Evolutionary conservation across 1,140 invertebrate species (phyloP).

Genomic region (Trichomalopsis sarcophagae): DNA sequence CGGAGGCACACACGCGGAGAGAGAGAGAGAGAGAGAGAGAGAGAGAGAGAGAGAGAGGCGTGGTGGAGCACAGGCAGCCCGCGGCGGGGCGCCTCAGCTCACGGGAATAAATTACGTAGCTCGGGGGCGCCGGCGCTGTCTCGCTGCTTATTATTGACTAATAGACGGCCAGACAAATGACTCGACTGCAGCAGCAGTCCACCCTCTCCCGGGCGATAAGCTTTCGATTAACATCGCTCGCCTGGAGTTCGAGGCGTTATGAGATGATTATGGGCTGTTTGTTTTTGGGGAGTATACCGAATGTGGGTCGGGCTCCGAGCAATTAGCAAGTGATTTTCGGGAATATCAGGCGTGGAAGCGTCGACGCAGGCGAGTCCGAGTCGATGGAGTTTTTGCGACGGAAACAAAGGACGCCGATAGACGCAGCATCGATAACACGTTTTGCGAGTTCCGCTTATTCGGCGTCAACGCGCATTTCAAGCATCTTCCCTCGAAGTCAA

Average conservation of each 20-base stretch:
- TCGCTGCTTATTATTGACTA: slow-evolving; percentile 50
- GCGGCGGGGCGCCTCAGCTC: slow-evolving; percentile 19
- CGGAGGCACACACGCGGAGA: neutral
- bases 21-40: slow-evolving; percentile 16
- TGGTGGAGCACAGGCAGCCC: neutral
- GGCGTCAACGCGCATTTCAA: neutral
- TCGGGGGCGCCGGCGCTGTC: slow-evolving; percentile 22
- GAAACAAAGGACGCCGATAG: no score
- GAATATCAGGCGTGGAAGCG: neutral
- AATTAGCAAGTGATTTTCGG: slow-evolving; percentile 5
- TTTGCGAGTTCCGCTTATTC: slow-evolving; percentile 33
- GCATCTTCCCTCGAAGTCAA: slow-evolving; percentile 28
- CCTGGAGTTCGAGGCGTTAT: neutral
- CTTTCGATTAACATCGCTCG: slow-evolving; percentile 23
- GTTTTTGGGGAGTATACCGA: no score
- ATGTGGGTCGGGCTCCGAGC: neutral
- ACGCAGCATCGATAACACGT: slow-evolving; percentile 16
- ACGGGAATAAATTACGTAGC: slow-evolving; percentile 44
- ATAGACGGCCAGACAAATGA: slow-evolving; percentile 41
- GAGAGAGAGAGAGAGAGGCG: slow-evolving; percentile 22
- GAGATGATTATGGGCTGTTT: slow-evolving; percentile 2
- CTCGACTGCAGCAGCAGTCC: slow-evolving; percentile 12
- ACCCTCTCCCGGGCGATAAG: slow-evolving; percentile 10
- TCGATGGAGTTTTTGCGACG: neutral
- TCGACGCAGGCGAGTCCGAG: neutral